Evolutionary conservation across 2,888 invertebrate species (phyloP), one percentile per base, ranked within the genome.

Genomic region (Branchellion lobata): DNA sequence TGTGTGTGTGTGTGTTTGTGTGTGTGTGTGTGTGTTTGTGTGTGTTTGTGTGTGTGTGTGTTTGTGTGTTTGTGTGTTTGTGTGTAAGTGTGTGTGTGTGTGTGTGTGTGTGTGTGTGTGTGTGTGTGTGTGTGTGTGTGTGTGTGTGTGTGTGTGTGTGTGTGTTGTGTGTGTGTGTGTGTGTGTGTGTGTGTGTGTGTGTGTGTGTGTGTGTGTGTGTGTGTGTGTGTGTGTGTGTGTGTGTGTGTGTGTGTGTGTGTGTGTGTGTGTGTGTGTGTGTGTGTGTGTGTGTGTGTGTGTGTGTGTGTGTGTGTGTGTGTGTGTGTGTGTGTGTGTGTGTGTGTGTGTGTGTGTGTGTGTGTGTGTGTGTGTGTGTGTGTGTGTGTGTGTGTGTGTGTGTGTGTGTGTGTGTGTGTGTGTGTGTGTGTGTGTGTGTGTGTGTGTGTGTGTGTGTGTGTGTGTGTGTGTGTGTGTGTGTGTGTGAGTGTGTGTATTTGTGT

Each of bases 141-240:
- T 78, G 34, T 78, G 65, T 61, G 36, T 78, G 68, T 68, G 34
- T 68, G 40, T 78, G 68, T 78, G 68, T 78, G 68, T 78, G 78
- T 78, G 68, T 78, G 61, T n/a, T 78, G 40, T 78, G 78, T 78
- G 34, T 78, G 78, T 68, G 40, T 68, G 78, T 68, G 40, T 78
- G 78, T 33, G 40, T 78, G 78, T 78, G 68, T 78, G 78, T 68
- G 68, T 68, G 78, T 78, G 40, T 78, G 65, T 78, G 36, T 78
- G 68, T 78, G 68, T 78, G 78, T 65, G 36, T 65, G 57, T 34
- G 33, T 65, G 57, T 77, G 65, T 77, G 57, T 65, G 77, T 77
- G 57, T 77, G 36, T 57, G 57, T 27, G 65, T 77, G 1, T 57
- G 5, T 33, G 51, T 47, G 27, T 24, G 27, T 31, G 61, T 77